Percentiles rank a stretch among this genome's conserved stretches.
Evolutionary conservation across 2,888 invertebrate species (phyloP).

Genomic region (Calameuta filiformis): DNA sequence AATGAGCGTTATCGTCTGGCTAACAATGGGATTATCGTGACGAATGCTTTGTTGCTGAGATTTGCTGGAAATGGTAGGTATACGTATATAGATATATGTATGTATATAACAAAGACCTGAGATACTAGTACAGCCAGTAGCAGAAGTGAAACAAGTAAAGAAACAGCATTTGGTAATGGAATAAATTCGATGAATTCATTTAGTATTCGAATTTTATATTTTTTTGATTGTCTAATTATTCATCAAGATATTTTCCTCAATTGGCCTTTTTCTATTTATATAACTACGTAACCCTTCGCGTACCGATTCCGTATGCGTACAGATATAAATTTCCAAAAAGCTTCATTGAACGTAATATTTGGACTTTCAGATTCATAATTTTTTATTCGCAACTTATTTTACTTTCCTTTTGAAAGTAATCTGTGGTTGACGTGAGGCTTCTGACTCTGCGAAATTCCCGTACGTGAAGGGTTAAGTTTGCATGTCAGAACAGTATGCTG

Average conservation of each 20-base stretch:
- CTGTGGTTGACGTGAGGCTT: background rate
- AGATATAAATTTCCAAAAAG: background rate
- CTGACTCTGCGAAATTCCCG: background rate
- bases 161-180: background rate
- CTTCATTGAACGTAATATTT: background rate
- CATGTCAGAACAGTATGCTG: background rate
- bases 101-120: background rate
- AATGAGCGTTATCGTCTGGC: background rate
- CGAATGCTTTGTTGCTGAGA: background rate
- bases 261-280: background rate
- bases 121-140: background rate
- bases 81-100: background rate
- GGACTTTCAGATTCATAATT: background rate
- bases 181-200: background rate
- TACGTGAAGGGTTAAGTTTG: background rate
- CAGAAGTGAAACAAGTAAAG: background rate
- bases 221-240: background rate
- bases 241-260: background rate
- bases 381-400: no score
- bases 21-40: background rate
- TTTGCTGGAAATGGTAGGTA: background rate
- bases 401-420: background rate
- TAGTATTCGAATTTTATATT: background rate
- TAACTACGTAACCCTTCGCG: background rate
- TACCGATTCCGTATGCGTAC: background rate